phyloP scores from a whole-genome alignment of 2,797 vertebrate species.

The Gobio occitaniae region DNA sequence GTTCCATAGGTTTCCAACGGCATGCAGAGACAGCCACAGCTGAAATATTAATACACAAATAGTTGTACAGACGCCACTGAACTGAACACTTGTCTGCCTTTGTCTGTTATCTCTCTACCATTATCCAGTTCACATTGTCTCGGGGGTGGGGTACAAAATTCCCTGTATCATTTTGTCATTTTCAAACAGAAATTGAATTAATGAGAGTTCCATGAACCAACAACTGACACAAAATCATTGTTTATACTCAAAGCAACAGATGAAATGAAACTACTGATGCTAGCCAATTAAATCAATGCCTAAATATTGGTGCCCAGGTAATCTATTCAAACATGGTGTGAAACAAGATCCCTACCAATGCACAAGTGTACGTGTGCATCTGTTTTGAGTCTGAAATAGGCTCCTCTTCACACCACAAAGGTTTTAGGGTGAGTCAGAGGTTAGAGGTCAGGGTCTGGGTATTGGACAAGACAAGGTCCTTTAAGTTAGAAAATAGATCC shows the following conservation, averaged over 20 bases:
- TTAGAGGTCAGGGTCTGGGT: constrained; percentile 62
- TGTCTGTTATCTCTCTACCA: constrained; percentile 63
- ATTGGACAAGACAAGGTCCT: constrained; percentile 66
- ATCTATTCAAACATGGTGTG: constrained; percentile 23
- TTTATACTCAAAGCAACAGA: not conserved
- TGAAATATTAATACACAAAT: constrained; percentile 54
- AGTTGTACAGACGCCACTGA: constrained; percentile 41
- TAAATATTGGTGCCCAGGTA: not conserved
- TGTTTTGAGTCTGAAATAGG: constrained; percentile 81
- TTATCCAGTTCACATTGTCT: constrained; percentile 47
- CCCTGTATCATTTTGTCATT: not conserved
- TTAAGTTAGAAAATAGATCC: constrained; percentile 79
- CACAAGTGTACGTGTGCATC: constrained; percentile 72
- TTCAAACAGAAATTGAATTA: constrained; percentile 47
- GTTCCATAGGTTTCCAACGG: constrained; percentile 2
- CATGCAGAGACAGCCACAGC: not conserved
- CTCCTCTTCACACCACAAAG: constrained; percentile 78
- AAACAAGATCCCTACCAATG: constrained; percentile 47
- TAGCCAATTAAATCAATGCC: not conserved
- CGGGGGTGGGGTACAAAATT: constrained; percentile 48
- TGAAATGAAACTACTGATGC: not conserved
- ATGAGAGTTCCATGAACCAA: constrained; percentile 19
- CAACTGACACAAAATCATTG: not conserved
- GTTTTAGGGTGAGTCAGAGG: constrained; percentile 68
- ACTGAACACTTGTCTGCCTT: constrained; percentile 67